These are phyloP conservation scores for Sciurus niger DNA, from an alignment of 2,113 vertebrate species.

Conservation along the genomic window DNA sequence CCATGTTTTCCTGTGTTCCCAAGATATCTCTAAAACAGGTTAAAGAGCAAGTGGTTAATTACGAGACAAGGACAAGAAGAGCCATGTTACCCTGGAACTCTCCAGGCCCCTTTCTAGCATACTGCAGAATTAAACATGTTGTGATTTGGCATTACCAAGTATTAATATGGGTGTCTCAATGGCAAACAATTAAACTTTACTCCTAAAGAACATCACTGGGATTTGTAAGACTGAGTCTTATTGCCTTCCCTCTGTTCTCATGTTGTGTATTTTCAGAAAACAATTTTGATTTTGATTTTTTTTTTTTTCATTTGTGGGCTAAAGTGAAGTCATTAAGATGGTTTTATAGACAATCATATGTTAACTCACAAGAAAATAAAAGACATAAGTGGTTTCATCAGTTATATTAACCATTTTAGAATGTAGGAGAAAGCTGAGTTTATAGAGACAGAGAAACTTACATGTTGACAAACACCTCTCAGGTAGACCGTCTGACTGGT, in stretches of 20 bases:
- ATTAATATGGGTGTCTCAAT: neutral
- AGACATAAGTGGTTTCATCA: neutral
- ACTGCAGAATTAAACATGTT: neutral
- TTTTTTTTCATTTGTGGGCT: neutral
- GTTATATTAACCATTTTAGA: conserved; percentile 4
- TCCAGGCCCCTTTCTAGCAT: neutral
- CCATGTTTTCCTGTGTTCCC: conserved; percentile 45
- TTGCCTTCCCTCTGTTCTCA: neutral
- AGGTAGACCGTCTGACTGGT: neutral
- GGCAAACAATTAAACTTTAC: conserved; percentile 15
- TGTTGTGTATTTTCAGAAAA: conserved; percentile 27
- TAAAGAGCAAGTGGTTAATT: conserved; percentile 23
- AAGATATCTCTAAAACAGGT: neutral
- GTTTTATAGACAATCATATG: conserved; percentile 25
- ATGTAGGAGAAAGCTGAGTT: neutral
- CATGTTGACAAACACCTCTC: neutral
- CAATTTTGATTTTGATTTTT: conserved; percentile 53
- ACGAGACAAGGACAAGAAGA: neutral
- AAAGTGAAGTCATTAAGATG: neutral
- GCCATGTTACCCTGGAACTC: neutral
- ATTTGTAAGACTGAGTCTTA: conserved; percentile 1
- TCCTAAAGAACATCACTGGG: neutral
- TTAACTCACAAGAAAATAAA: conserved; percentile 26
- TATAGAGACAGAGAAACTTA: neutral
- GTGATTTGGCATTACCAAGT: neutral